Evolutionary conservation across 2,888 invertebrate species (phyloP).

Genomic region (Zaprionus bogoriensis): DNA sequence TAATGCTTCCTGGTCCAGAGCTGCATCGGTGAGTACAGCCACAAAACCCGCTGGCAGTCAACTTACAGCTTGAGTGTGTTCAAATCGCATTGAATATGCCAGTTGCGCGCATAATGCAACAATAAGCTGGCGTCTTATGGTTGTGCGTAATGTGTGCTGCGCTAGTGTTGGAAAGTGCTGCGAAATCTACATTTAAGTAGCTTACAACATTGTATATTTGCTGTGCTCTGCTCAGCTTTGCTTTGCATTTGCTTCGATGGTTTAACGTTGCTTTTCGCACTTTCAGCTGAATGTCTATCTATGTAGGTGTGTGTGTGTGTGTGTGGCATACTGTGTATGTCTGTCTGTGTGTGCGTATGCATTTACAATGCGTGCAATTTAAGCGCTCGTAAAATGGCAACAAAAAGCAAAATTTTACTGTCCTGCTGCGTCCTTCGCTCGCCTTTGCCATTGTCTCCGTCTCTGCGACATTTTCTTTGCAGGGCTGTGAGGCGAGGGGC

Average conservation of each 20-base stretch:
- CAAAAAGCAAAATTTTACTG: conserved; percentile 35
- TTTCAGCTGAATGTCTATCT: background rate
- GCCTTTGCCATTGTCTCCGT: background rate
- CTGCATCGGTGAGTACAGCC: no score
- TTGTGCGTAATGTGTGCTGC: no score
- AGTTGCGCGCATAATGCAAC: background rate
- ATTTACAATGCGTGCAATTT: conserved; percentile 52
- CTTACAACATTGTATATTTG: conserved; percentile 28
- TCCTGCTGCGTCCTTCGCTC: conserved; percentile 15
- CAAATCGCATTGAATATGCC: background rate
- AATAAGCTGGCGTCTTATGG: background rate
- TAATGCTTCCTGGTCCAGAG: no score
- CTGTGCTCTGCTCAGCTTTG: conserved; percentile 7
- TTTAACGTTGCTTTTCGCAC: background rate
- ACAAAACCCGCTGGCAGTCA: no score
- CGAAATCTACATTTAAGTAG: conserved; percentile 28
- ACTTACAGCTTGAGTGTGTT: no score
- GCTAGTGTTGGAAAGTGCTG: conserved; percentile 18
- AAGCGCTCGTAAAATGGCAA: conserved; percentile 51
- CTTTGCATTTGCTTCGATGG: conserved; percentile 17
- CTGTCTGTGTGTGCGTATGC: conserved; percentile 24
- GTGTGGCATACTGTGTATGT: background rate
- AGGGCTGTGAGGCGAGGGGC: background rate
- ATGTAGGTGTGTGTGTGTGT: background rate
- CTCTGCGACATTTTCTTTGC: conserved; percentile 28